Percentiles rank a stretch among this genome's conserved stretches.
phyloP scores from a whole-genome alignment of 1,140 invertebrate genomes.

The Pteromalus puparum region DNA sequence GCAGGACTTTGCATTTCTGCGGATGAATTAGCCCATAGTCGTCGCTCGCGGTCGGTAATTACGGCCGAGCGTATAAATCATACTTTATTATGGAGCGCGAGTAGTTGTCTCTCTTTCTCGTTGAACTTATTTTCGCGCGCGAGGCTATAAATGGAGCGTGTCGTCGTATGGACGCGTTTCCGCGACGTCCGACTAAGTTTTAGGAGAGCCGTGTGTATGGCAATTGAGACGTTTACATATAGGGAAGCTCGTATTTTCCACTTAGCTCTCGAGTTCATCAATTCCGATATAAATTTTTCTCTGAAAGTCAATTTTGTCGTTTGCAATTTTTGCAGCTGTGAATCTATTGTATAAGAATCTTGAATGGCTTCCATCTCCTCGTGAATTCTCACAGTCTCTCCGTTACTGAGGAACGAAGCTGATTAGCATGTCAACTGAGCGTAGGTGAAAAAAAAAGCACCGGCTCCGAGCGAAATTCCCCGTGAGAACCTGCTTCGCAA shows the following conservation, averaged over 20 bases:
- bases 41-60: constrained; percentile 28
- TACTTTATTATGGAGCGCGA: constrained; percentile 62
- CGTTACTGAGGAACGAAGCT: background rate
- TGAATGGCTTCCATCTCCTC: background rate
- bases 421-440: constrained; percentile 1
- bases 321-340: no score
- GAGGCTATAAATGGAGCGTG: constrained; percentile 48
- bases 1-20: background rate
- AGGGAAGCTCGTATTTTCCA: no score
- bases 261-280: no score
- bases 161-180: no score
- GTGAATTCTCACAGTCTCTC: background rate
- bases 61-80: constrained; percentile 65
- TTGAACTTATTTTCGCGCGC: constrained; percentile 57
- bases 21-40: constrained; percentile 57
- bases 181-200: background rate
- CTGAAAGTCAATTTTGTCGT: background rate
- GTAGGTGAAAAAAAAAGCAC: background rate
- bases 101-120: no score
- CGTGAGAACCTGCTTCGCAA: constrained; percentile 17
- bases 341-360: constrained; percentile 2
- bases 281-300: no score
- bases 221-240: background rate
- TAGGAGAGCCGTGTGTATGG: no score
- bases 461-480: background rate